phyloP scores from a whole-genome alignment of 64 coral and sea anemone species.

The Astreopora myriophthalma region DNA sequence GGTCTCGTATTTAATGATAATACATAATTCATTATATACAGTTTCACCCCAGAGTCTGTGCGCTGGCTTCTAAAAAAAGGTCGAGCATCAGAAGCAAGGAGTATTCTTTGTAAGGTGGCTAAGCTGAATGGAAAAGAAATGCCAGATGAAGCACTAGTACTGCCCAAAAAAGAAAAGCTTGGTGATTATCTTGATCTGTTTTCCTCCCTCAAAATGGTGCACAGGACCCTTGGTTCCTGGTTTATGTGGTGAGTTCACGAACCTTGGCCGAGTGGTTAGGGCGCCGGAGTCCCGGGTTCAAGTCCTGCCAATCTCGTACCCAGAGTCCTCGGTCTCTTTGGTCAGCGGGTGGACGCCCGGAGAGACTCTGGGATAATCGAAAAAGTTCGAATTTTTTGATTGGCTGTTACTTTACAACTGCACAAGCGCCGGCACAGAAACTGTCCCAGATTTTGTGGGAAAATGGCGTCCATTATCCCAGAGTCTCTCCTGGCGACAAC shows the following conservation, averaged over 20 bases:
- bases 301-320: too few species aligned
- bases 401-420: too few species aligned
- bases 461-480: too few species aligned
- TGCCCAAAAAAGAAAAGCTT: slow-evolving; percentile 3
- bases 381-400: too few species aligned
- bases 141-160: background rate
- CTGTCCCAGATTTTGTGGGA: too few species aligned
- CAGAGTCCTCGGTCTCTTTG: too few species aligned
- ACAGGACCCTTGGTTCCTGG: background rate
- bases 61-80: slow-evolving; percentile 60
- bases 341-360: too few species aligned
- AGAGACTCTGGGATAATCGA: too few species aligned
- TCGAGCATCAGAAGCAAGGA: slow-evolving; percentile 17
- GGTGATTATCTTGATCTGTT: slow-evolving; percentile 49
- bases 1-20: too few species aligned
- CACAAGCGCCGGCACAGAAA: too few species aligned
- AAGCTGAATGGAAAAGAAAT: slow-evolving; percentile 20
- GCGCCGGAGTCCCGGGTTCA: too few species aligned
- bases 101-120: slow-evolving; percentile 24
- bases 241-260: slow-evolving; percentile 5
- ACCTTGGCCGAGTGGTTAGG: background rate
- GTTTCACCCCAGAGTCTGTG: slow-evolving; percentile 58
- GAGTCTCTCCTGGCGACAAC: too few species aligned
- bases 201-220: slow-evolving; percentile 4
- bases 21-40: background rate